phyloP scores from a whole-genome alignment of 2,888 invertebrate species.

The Agrotis ipsilon region DNA sequence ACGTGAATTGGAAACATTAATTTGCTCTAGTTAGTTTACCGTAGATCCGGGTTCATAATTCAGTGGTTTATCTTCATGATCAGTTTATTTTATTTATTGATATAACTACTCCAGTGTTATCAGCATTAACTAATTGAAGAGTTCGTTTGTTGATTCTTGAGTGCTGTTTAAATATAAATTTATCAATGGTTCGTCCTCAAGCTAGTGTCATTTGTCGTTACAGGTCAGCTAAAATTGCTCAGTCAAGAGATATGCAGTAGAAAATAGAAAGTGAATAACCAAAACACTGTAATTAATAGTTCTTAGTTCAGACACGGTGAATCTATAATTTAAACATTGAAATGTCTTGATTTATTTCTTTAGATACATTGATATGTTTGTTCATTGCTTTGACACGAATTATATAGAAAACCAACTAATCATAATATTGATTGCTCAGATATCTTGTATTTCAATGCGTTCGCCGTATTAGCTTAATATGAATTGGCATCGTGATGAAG shows the following conservation, averaged over 20 bases:
- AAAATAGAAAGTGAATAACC: constrained; percentile 58
- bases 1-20: constrained; percentile 41
- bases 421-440: constrained; percentile 4
- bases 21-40: constrained; percentile 44
- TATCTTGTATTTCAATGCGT: background rate
- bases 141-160: constrained; percentile 19
- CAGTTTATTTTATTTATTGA: constrained; percentile 43
- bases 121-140: constrained; percentile 35
- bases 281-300: constrained; percentile 52
- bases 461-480: background rate
- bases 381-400: constrained; percentile 21
- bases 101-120: constrained; percentile 36
- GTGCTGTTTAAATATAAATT: constrained; percentile 26
- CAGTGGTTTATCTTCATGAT: constrained; percentile 44
- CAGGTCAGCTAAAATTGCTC: constrained; percentile 48
- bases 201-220: constrained; percentile 38
- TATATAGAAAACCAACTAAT: constrained; percentile 2
- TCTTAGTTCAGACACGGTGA: constrained; percentile 36
- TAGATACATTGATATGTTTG: constrained; percentile 36
- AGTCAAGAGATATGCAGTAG: constrained; percentile 30
- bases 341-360: constrained; percentile 44
- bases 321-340: constrained; percentile 40
- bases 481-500: background rate
- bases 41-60: constrained; percentile 54
- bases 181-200: constrained; percentile 32